These are phyloP conservation scores for Napeogenes sylphis DNA, from an alignment of 2,888 invertebrate genomes.

Conservation along the genomic window DNA sequence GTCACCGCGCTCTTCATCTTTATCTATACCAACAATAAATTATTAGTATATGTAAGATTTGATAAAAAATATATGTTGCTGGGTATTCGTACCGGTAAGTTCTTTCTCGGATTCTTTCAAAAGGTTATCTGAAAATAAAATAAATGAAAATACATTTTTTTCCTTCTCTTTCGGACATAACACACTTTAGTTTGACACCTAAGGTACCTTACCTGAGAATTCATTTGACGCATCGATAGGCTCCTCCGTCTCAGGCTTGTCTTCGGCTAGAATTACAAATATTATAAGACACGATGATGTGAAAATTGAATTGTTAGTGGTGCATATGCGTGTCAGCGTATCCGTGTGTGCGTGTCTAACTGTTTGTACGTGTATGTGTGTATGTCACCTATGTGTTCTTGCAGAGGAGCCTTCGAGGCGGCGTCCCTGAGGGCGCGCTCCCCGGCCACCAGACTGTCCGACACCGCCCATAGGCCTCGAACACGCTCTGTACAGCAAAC, in stretches of 20 bases:
- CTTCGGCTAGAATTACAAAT: constrained; percentile 50
- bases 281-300: no score
- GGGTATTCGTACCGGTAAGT: constrained; percentile 34
- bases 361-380: constrained; percentile 36
- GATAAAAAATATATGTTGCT: background rate
- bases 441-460: constrained; percentile 60
- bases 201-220: constrained; percentile 41
- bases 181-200: background rate
- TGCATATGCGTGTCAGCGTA: no score
- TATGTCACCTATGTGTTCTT: constrained; percentile 41
- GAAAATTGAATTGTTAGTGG: no score
- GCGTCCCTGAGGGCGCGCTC: constrained; percentile 72
- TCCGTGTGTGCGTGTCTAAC: constrained; percentile 13
- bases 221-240: constrained; percentile 50
- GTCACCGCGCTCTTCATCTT: constrained; percentile 71
- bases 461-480: constrained; percentile 61
- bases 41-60: background rate
- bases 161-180: background rate
- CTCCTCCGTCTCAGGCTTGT: constrained; percentile 61
- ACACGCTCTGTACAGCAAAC: constrained; percentile 50
- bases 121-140: constrained; percentile 21
- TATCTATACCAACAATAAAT: constrained; percentile 44
- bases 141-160: background rate
- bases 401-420: constrained; percentile 53
- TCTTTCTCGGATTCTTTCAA: constrained; percentile 27